Base-by-base conservation (phyloP, 2,113 vertebrate species). In the Saguinus imperator region DNA sequence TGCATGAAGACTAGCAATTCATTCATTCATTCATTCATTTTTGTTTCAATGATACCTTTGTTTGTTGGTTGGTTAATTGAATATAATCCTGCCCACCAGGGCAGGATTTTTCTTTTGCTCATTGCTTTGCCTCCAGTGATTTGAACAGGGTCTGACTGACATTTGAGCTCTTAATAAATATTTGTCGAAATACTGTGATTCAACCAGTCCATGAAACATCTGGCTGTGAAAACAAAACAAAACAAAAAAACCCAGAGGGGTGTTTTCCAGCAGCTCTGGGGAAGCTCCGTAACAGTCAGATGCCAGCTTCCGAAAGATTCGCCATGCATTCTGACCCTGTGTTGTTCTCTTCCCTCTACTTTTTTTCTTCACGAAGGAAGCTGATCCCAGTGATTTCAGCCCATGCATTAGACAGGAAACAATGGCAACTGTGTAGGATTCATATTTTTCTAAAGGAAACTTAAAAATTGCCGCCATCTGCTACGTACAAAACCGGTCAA, bases 141-240 rank as follows among this genome's bases (percentile, higher is more conserved):
- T 8, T 20, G 35, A 80, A 43, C 43, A 72, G 73, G 66, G 61
- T 21, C 87, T 79, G 57, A 29, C 80, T 14, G 3, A 17, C 11
- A 58, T 23, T 25, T 20, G 21, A 43, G 58, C n/a, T n/a, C 94
- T 45, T 29, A 23, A 23, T 35, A 37, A 72, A 11, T 11, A 37
- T 23, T 32, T 17, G 3, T 64, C 6, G 61, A 64, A 98, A 98
- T 96, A 97, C 98, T 98, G 98, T 98, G 98, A 98, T 98, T 99
- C 99, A 99, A 99, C 99, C 99, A 99, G 99, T 99, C 99, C 99
- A 99, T 98, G 98, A 98, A 99, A 99, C 99, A 99, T 99, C 99
- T 99, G 99, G 99, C 99, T 99, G 99, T 99, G 99, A 99, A 99
- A 99, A 98, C 97, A 94, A 98, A 97, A 89, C 97, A 72, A 87